Conservation (phyloP, 2,888 invertebrate genomes). For the Parnassius smintheus region DNA sequence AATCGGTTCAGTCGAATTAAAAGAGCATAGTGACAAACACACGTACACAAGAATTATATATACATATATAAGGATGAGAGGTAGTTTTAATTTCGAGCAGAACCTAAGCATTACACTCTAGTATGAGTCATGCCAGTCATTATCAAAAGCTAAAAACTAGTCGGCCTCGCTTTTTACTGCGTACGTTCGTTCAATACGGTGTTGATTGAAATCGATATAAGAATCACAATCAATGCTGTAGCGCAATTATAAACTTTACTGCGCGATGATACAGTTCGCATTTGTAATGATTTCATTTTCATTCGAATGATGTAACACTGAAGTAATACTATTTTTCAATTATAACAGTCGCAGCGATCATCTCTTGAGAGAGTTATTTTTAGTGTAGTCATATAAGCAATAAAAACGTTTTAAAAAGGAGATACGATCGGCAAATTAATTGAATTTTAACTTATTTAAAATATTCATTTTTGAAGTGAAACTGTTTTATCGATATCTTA, state of each 20-base stretch:
- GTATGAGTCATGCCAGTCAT: too few relatives aligned
- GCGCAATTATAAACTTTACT: not conserved
- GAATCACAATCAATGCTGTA: not conserved
- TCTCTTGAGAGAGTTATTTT: not conserved
- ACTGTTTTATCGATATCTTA: too few relatives aligned
- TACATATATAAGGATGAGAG: too few relatives aligned
- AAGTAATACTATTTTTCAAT: not conserved
- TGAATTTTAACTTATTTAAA: too few relatives aligned
- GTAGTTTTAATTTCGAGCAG: too few relatives aligned
- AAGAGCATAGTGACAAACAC: too few relatives aligned
- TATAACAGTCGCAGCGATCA: not conserved
- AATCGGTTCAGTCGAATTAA: too few relatives aligned
- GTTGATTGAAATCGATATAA: constrained; percentile 24
- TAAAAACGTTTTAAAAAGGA: too few relatives aligned
- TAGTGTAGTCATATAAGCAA: not conserved
- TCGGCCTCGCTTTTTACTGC: constrained; percentile 24
- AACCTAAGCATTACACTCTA: too few relatives aligned
- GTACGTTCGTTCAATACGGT: constrained; percentile 14
- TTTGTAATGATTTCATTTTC: not conserved
- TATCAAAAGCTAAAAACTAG: constrained; percentile 19
- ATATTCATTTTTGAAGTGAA: too few relatives aligned
- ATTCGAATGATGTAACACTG: not conserved
- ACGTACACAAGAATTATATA: too few relatives aligned
- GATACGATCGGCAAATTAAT: too few relatives aligned
- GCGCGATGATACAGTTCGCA: not conserved